phyloP scores from a whole-genome alignment of 2,888 invertebrate species.

The Oxystoma pomonae region DNA sequence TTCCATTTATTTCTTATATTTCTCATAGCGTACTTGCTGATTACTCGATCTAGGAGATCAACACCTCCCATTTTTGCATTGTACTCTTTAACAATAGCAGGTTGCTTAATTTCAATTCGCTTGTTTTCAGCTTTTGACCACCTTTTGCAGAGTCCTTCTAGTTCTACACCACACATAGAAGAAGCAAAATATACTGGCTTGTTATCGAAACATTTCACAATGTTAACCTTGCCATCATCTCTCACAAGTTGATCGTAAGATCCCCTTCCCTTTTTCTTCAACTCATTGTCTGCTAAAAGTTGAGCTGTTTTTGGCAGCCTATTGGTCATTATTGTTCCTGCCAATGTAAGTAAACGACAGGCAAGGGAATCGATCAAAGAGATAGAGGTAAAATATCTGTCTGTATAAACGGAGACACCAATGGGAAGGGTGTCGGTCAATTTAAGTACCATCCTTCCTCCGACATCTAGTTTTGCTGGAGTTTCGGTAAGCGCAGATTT shows the following conservation, averaged over 20 bases:
- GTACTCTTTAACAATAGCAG: too few species aligned
- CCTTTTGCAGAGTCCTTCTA: constrained; percentile 8
- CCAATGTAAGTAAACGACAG: neutral
- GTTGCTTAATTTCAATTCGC: constrained; percentile 15
- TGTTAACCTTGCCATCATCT: neutral
- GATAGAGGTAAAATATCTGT: constrained; percentile 21
- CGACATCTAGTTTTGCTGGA: constrained; percentile 18
- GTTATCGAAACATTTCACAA: constrained; percentile 17
- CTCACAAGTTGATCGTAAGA: neutral
- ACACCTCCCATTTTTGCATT: too few species aligned
- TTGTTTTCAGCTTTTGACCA: constrained; percentile 11
- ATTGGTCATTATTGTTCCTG: constrained; percentile 7
- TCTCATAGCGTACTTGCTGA: too few species aligned
- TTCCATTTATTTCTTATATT: too few species aligned
- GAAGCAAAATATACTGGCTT: constrained; percentile 15
- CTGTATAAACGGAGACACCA: constrained; percentile 18
- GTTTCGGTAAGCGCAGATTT: neutral
- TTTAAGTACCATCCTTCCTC: constrained; percentile 27
- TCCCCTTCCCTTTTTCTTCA: neutral
- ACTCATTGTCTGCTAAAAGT: constrained; percentile 16
- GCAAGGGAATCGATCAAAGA: too few species aligned
- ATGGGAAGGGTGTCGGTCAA: constrained; percentile 22
- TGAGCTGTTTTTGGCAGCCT: constrained; percentile 15
- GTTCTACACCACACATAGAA: constrained; percentile 12
- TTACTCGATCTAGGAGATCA: too few species aligned